phyloP scores from a whole-genome alignment of 2,113 vertebrate species.

The Corydoras maculifer region DNA sequence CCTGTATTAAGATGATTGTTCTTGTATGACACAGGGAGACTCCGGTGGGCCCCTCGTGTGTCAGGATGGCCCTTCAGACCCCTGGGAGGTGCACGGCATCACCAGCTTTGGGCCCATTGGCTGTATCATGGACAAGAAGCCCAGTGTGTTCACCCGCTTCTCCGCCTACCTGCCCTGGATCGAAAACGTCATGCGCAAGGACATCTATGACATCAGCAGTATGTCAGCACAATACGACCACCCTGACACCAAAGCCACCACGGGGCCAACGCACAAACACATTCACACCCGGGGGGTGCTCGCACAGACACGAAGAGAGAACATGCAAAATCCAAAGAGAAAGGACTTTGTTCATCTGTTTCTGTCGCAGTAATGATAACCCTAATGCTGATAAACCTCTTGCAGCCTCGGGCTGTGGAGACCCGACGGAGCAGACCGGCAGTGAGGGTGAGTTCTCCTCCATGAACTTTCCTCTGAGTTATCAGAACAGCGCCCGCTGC shows the following conservation, averaged over 20 bases:
- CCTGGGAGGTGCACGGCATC: constrained; percentile 68
- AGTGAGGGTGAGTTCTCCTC: constrained; percentile 54
- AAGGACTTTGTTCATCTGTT: neutral
- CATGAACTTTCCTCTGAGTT: constrained; percentile 57
- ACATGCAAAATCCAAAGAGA: neutral
- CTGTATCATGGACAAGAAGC: constrained; percentile 71
- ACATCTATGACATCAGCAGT: constrained; percentile 62
- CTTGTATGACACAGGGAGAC: constrained; percentile 56
- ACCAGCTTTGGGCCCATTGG: constrained; percentile 70
- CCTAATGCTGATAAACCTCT: neutral
- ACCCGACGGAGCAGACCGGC: constrained; percentile 52
- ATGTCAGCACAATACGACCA: constrained; percentile 31
- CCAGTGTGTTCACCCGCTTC: constrained; percentile 65
- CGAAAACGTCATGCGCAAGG: constrained; percentile 57
- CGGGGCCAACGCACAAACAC: no score
- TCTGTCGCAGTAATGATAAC: neutral
- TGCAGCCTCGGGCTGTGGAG: constrained; percentile 63
- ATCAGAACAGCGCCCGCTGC: constrained; percentile 61
- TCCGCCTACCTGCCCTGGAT: constrained; percentile 69
- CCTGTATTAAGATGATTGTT: neutral
- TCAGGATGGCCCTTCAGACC: constrained; percentile 42
- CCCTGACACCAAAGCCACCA: neutral
- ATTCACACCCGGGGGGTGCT: no score
- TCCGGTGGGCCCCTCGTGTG: constrained; percentile 70
- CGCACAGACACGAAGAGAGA: no score